phyloP scores from a whole-genome alignment of 37 sponge, comb jelly and placozoan genomes.

The Ianthella basta region DNA sequence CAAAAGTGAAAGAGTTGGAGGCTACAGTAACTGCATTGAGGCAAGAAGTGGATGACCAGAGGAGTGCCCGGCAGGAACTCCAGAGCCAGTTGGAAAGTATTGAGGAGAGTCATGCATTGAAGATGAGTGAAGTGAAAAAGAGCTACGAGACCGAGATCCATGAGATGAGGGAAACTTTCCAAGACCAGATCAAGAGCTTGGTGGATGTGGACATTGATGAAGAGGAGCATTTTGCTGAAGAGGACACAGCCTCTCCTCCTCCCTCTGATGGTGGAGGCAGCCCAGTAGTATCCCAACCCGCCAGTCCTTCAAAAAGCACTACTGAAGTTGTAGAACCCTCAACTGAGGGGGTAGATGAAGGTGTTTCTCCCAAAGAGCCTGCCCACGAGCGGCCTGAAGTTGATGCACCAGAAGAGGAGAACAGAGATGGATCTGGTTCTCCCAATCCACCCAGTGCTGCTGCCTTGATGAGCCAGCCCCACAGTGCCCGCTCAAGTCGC shows the following conservation, averaged over 20 bases:
- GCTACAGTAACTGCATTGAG: not conserved
- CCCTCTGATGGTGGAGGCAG: not conserved
- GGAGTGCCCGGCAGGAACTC: not conserved
- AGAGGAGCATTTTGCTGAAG: not conserved
- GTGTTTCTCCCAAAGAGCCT: not conserved
- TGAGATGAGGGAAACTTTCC: conserved; percentile 49
- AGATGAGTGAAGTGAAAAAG: conserved; percentile 32
- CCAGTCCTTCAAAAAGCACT: not conserved
- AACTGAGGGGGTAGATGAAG: not conserved
- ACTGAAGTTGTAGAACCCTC: not conserved
- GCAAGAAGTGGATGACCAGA: not conserved
- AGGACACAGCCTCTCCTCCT: not conserved
- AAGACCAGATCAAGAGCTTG: conserved; percentile 67
- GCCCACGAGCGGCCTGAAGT: not conserved
- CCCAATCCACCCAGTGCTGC: too few species aligned
- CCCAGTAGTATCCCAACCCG: not conserved
- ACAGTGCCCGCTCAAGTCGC: too few species aligned
- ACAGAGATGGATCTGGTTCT: not conserved
- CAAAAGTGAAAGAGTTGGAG: conserved; percentile 14
- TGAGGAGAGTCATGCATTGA: not conserved
- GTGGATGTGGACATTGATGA: conserved; percentile 36
- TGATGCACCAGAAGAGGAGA: not conserved
- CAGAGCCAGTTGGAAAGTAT: conserved; percentile 18
- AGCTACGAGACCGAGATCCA: conserved; percentile 49
- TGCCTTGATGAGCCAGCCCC: too few species aligned